Percentiles rank a stretch among this genome's conserved stretches.
Conservation (phyloP, 1,140 invertebrate genomes). For the Dendrolimus punctatus region DNA sequence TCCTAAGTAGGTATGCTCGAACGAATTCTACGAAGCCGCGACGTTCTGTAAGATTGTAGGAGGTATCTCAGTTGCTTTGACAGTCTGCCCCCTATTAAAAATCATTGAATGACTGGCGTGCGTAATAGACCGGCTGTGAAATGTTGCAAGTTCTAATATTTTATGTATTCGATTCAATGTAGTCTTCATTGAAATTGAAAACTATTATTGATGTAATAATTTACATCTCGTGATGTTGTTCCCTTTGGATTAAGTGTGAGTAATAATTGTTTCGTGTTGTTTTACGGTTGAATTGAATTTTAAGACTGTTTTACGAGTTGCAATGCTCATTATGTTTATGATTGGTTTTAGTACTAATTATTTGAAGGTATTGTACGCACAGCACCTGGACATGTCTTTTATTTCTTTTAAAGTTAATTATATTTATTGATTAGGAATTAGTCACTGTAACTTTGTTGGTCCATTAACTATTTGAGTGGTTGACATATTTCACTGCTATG, state of each 20-base stretch:
- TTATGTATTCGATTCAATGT: conserved; percentile 33
- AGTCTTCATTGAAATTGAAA: conserved; percentile 52
- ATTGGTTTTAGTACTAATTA: conserved; percentile 15
- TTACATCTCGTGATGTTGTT: conserved; percentile 3
- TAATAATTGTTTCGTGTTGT: conserved; percentile 8
- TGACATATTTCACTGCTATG: not conserved
- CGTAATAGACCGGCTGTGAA: no score
- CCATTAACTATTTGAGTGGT: no score
- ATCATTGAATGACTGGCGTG: no score
- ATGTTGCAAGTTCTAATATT: not conserved
- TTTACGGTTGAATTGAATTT: conserved; percentile 19
- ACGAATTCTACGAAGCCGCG: no score
- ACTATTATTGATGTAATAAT: conserved; percentile 39
- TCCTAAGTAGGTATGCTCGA: no score
- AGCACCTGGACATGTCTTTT: no score
- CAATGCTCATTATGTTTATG: conserved; percentile 7
- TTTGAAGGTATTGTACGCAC: not conserved
- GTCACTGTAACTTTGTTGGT: no score
- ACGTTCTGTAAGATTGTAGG: no score
- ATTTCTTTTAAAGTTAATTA: no score
- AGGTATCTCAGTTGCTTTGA: no score
- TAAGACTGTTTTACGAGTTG: conserved; percentile 20
- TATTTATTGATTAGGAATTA: no score
- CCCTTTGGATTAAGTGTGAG: conserved; percentile 5
- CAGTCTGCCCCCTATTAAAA: no score